Evolutionary conservation across 2,888 invertebrate genomes (phyloP), one percentile per base, ranked within the genome.

Genomic region (Aspidiotus destructor): DNA sequence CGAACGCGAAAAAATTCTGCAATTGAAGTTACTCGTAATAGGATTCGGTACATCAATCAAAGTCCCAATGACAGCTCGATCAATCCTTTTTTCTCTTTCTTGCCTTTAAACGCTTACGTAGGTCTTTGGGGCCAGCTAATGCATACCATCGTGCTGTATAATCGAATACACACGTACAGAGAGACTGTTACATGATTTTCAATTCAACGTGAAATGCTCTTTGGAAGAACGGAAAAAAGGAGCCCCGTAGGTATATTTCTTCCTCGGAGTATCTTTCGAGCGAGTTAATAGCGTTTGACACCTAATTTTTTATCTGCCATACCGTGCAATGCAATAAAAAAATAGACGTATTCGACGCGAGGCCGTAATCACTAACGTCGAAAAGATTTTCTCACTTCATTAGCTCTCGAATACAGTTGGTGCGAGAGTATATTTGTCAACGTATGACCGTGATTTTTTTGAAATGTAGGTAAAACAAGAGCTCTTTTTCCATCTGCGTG

Each of bases 11-110:
- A 48, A 48, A 13, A 58, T 17, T 58, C 28, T 58, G 58, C 58
- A 58, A 58, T 28, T 28, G 58, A 58, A 58, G 58, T 58, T 28
- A 58, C 58, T 40, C 2, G 40, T 58, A 58, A 28, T 58, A 58
- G 58, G 58, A 58, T 58, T 58, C 28, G 13, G 58, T 58, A 28
- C 58, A 58, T 58, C 58, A 58, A 58, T 58, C 58, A 58, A 44
- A 58, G 58, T 58, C 40, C 10, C 40, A 58, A 40, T 58, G 58
- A 58, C 58, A 58, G 40, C 58, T 58, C 58, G 58, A 58, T 58
- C 58, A 58, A 58, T 58, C 40, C 40, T 17, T 28, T 28, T 28
- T 13, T 40, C 8, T 40, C 58, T 28, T 55, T 55, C 16, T 55
- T 55, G n/a, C 55, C 17, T 17, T 54, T 15, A 17, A 1, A 54